phyloP scores from a whole-genome alignment of 2,113 vertebrate species.

The Pao palembangensis region DNA sequence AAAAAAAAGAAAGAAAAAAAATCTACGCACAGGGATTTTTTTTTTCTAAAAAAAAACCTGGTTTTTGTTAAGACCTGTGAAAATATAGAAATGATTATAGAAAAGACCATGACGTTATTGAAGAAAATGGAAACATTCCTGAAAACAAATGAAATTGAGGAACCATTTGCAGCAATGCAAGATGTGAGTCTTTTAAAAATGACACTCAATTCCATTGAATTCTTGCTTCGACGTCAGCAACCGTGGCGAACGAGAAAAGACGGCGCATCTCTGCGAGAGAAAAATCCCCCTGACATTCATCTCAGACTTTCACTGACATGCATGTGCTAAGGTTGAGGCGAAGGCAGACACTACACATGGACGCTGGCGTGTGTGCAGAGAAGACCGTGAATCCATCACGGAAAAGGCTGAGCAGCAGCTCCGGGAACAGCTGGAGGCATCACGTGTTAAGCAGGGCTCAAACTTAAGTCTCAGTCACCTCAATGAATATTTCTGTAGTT shows the following conservation, averaged over 20 bases:
- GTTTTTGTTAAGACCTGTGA: background rate
- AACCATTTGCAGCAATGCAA: no score
- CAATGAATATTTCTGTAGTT: background rate
- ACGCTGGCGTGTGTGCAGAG: slow-evolving; percentile 51
- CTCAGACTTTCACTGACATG: slow-evolving; percentile 64
- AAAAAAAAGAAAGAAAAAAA: no score
- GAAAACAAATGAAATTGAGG: no score
- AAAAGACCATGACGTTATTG: no score
- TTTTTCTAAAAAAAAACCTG: slow-evolving; percentile 9
- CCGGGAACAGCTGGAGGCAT: slow-evolving; percentile 36
- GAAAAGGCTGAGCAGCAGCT: slow-evolving; percentile 23
- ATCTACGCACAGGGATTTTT: slow-evolving; percentile 50
- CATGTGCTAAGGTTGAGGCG: slow-evolving; percentile 44
- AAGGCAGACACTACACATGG: slow-evolving; percentile 41
- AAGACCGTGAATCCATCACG: slow-evolving; percentile 62
- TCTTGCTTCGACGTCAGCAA: slow-evolving; percentile 1
- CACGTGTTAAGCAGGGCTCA: no score
- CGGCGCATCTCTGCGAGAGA: slow-evolving; percentile 18
- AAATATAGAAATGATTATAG: no score
- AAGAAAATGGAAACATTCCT: background rate
- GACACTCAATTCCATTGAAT: background rate
- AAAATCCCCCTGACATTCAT: slow-evolving; percentile 76
- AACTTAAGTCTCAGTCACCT: no score
- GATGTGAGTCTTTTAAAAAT: no score
- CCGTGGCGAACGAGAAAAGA: slow-evolving; percentile 41